Conservation (phyloP, 1,140 invertebrate genomes). For the Melipona quadrifasciata region DNA sequence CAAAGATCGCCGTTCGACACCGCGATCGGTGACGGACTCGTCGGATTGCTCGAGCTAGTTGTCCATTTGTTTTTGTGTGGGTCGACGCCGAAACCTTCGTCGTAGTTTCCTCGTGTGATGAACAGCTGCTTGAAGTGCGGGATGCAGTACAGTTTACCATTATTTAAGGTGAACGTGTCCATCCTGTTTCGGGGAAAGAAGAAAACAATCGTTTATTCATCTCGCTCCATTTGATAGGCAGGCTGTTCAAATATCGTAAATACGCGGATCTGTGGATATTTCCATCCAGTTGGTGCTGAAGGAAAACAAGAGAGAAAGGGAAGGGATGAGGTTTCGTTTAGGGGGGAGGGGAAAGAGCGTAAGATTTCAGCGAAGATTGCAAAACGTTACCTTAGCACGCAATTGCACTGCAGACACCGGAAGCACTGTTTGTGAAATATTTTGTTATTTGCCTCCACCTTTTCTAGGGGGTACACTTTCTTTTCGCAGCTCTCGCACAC, state of each 20-base stretch:
- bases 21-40: conserved; percentile 70
- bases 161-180: conserved; percentile 89
- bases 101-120: conserved; percentile 92
- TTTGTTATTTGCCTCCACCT: conserved; percentile 89
- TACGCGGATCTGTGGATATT: no score
- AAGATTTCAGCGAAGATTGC: not conserved
- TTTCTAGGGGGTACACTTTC: conserved; percentile 91
- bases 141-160: conserved; percentile 89
- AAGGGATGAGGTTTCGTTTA: no score
- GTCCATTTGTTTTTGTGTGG: conserved; percentile 86
- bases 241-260: not conserved
- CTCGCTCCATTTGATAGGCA: not conserved
- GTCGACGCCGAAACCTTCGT: conserved; percentile 88
- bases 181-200: conserved; percentile 83
- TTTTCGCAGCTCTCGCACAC: conserved; percentile 88
- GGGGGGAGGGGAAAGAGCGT: not conserved
- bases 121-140: conserved; percentile 92
- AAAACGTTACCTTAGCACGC: conserved; percentile 86
- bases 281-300: not conserved
- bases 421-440: conserved; percentile 91
- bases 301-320: not conserved
- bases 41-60: conserved; percentile 60
- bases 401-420: conserved; percentile 90
- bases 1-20: conserved; percentile 77
- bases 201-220: not conserved